A percentile compares a stretch with the other conserved stretches of the same genome.
phyloP scores from a whole-genome alignment of 2,797 vertebrate genomes.

The Pteronotus mesoamericanus region DNA sequence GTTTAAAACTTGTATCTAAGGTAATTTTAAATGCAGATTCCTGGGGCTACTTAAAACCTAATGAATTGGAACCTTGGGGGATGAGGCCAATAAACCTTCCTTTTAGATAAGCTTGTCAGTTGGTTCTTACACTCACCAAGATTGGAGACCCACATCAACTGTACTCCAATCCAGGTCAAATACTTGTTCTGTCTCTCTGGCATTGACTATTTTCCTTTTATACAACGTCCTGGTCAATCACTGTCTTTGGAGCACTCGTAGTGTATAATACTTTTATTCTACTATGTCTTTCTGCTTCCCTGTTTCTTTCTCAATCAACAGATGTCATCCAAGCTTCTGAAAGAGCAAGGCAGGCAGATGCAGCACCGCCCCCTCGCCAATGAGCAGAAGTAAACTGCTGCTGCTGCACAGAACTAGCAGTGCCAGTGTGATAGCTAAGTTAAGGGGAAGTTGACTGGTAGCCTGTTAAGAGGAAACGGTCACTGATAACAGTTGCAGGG shows the following conservation, averaged over 20 bases:
- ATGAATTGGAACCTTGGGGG: not conserved
- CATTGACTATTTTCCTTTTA: not conserved
- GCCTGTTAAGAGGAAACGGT: not conserved
- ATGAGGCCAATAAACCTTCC: not conserved
- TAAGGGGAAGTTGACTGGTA: not conserved
- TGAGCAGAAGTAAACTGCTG: not conserved
- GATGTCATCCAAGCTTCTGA: not conserved
- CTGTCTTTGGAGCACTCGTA: not conserved
- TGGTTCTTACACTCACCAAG: not conserved
- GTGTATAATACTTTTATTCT: not conserved
- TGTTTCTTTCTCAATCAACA: not conserved
- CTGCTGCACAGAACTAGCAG: not conserved
- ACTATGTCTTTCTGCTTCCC: not conserved
- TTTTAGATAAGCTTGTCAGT: not conserved
- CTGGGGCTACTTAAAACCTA: not conserved
- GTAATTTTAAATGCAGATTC: not conserved
- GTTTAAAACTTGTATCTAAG: not conserved
- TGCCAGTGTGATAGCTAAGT: not conserved
- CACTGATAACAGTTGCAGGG: not conserved
- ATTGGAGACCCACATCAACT: not conserved
- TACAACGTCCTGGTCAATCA: not conserved
- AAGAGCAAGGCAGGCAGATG: not conserved
- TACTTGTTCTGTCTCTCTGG: not conserved
- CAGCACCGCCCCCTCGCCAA: too few relatives aligned
- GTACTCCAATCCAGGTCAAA: not conserved